These are phyloP conservation scores for Brachyrhaphis roseni DNA, from an alignment of 2,797 vertebrate species.

Conservation along the genomic window DNA sequence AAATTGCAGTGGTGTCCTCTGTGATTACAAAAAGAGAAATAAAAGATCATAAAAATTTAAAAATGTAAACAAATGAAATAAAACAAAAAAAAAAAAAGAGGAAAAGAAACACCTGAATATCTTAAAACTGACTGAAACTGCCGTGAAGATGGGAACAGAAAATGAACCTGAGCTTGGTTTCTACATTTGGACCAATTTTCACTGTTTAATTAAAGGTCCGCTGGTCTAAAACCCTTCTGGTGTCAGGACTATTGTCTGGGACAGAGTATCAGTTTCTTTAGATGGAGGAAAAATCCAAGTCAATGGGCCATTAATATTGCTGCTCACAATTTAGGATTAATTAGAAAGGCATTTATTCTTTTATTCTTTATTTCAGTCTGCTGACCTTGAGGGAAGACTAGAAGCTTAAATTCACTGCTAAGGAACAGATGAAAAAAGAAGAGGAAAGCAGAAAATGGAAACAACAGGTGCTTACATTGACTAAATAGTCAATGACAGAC, in stretches of 20 bases:
- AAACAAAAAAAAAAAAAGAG: too few relatives aligned
- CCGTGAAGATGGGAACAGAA: not conserved
- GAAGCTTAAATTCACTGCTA: constrained; percentile 20
- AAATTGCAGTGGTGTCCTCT: too few relatives aligned
- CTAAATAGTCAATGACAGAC: constrained; percentile 44
- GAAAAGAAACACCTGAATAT: not conserved
- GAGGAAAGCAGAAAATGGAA: not conserved
- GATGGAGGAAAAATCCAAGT: constrained; percentile 2
- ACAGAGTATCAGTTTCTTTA: not conserved
- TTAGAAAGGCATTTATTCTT: constrained; percentile 58
- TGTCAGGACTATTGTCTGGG: not conserved
- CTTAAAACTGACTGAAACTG: not conserved
- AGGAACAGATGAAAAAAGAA: constrained; percentile 15
- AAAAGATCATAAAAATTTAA: not conserved
- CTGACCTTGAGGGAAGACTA: constrained; percentile 49
- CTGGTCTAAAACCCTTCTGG: not conserved
- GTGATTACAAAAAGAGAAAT: not conserved
- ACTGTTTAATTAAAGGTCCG: not conserved
- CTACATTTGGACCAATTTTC: not conserved
- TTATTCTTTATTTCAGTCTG: constrained; percentile 45
- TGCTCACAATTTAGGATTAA: constrained; percentile 45
- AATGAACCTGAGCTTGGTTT: not conserved
- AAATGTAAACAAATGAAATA: not conserved
- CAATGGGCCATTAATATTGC: constrained; percentile 30
- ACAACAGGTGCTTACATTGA: constrained; percentile 29